Evolutionary conservation across 2,888 invertebrate species (phyloP).

Genomic region (Tetragonisca angustula): DNA sequence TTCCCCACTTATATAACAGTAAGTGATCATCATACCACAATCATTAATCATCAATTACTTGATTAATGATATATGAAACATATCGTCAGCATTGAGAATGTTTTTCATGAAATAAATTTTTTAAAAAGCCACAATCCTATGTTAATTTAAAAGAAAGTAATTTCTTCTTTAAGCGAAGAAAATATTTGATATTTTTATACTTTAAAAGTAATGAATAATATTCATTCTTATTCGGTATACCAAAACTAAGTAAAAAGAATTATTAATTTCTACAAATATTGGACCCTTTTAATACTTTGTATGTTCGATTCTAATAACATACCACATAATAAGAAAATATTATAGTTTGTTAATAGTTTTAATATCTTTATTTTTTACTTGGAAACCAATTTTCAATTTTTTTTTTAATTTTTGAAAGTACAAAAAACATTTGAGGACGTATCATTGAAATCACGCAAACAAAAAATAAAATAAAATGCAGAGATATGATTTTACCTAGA

Average conservation of each 20-base stretch:
- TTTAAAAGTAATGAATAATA: not conserved
- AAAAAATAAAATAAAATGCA: conserved; percentile 2
- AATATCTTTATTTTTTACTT: not conserved
- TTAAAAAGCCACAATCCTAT: not conserved
- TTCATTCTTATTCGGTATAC: not conserved
- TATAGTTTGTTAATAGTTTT: not conserved
- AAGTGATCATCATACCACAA: conserved; percentile 61
- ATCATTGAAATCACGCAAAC: not conserved
- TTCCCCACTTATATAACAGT: conserved; percentile 68
- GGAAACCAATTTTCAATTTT: conserved; percentile 10
- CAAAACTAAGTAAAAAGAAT: conserved; percentile 16
- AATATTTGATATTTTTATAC: conserved; percentile 10
- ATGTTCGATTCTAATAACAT: conserved; percentile 11
- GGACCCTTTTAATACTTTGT: conserved; percentile 44
- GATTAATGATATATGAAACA: conserved; percentile 62
- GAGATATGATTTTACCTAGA: conserved; percentile 25
- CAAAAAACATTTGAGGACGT: not conserved
- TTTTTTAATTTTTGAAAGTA: conserved; percentile 10
- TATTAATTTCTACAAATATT: conserved; percentile 34
- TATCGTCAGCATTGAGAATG: conserved; percentile 72
- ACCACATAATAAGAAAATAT: not conserved
- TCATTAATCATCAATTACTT: conserved; percentile 60
- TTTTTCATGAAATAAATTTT: conserved; percentile 13
- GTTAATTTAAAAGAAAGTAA: not conserved
- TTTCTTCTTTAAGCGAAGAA: not conserved